Base-by-base conservation (phyloP, 2,888 invertebrate species). In the Mallateleia sp. region DNA sequence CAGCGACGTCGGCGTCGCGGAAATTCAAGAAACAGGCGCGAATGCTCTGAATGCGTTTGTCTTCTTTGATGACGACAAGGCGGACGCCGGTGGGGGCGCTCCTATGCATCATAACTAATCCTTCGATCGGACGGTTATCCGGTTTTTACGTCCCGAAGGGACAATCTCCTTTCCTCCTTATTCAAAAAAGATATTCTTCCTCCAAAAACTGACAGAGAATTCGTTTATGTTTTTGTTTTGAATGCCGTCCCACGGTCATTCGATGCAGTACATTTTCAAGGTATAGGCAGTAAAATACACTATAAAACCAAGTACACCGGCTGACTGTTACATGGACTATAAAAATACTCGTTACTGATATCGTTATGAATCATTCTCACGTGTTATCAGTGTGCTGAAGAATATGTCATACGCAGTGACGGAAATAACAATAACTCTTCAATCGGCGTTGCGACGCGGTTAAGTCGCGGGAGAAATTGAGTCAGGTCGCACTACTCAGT, bases 11-110 rank as follows among this genome's bases (percentile, higher is more conserved):
- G 72, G 64, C 88, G 71, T 81, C 67, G 62, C 90, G 90, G 88
- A 90, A 92, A 93, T 91, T 91, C 91, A 91, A 91, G 88, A 90
- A 90, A 91, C 90, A 93, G 92, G 93, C 93, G 92, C 92, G 93
- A 93, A 93, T 91, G 93, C 92, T 93, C 91, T 91, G 52, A 47
- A 47, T 69, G 82, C 71, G 82, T 77, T 85, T 88, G 79, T 77
- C 77, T 80, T 82, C 69, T 74, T 71, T 60, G 72, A 75, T 77
- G 83, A 87, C 54, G 81, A 72, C 62, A 71, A 25, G 42, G 15
- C 50, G 47, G 14, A 18, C 20, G 20, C 50, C 8, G 62, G 47
- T 25, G 42, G 47, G 58, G 64, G 18, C 64, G 18, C 45, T 67
- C 25, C 20, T 45, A 72, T 80, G 80, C 80, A 72, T 84, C 66